Conservation (phyloP, 1,140 invertebrate genomes). For the Cydia splendana region DNA sequence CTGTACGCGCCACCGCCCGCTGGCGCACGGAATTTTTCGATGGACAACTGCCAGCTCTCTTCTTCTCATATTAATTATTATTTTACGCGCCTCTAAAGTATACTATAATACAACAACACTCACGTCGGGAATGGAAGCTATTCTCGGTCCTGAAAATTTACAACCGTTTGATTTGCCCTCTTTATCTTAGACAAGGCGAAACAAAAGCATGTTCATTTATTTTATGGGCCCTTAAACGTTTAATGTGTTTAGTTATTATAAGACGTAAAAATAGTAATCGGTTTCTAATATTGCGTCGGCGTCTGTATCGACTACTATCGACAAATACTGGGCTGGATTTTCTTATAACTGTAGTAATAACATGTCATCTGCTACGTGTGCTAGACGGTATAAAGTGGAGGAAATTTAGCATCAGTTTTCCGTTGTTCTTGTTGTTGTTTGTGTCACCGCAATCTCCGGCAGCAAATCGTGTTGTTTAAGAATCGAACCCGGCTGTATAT, state of each 20-base stretch:
- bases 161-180: conserved; percentile 72
- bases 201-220: conserved; percentile 55
- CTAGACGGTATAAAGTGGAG: background rate
- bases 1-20: background rate
- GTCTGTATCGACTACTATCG: background rate
- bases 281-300: conserved; percentile 14
- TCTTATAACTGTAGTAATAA: background rate
- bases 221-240: conserved; percentile 53
- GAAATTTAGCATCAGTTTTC: background rate
- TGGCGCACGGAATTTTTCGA: conserved; percentile 53
- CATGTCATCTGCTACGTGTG: background rate
- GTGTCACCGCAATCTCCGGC: background rate
- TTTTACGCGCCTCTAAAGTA: conserved; percentile 71
- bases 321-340: background rate
- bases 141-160: conserved; percentile 65
- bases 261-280: conserved; percentile 28
- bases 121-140: conserved; percentile 53
- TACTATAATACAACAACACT: conserved; percentile 71
- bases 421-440: background rate
- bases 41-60: conserved; percentile 68
- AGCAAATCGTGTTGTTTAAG: conserved; percentile 7
- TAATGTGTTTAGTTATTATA: conserved; percentile 34
- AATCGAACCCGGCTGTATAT: conserved; percentile 20
- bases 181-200: conserved; percentile 63
- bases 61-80: conserved; percentile 77